Evolutionary conservation across 1,140 invertebrate genomes (phyloP), one percentile per base, ranked within the genome.

Genomic region (Papilio polytes): DNA sequence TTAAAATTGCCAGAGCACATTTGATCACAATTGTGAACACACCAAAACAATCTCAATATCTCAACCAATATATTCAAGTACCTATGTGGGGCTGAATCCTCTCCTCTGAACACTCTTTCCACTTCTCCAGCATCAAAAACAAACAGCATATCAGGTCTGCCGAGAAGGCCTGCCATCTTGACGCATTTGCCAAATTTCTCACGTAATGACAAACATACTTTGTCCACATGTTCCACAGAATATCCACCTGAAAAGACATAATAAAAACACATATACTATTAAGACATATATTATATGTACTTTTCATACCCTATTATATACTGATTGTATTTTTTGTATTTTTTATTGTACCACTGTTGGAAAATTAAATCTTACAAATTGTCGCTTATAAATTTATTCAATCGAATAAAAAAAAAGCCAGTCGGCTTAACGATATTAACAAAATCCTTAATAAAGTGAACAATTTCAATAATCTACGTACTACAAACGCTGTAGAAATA

Each of bases 111-210:
- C 26, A 98, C 96, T 81, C 96, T 96, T 85, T 98, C 96, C 41
- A 98, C 97, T 86, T 97, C 97, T 66, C 97, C 95, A 0, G 97
- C 97, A 86, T 97, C 96, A 89, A 97, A 98, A 8, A 98, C 95
- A 84, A 98, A 98, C 26, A 98, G 95, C 95, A 98, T 96, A 89
- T 98, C 97, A 1, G 97, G 97, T 88, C 97, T 96, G 1, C 97
- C 97, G 18, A 98, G 94, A 1, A 98, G 92, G 4, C 97, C 97
- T 4, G 96, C 96, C 83, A 98, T 96, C 92, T 97, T 97, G n/a
- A 97, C 97, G 74, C 98, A 97, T 78, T 96, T 96, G 0, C 97
- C 97, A 86, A 97, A 98, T 82, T 97, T 92, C 73, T 96, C 89
- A 63, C 96, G 95, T 13, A 98, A 89, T 8, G 96, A 96, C 82